Evolutionary conservation across 2,113 vertebrate species (phyloP).

Genomic region (Pelusios castaneus): DNA sequence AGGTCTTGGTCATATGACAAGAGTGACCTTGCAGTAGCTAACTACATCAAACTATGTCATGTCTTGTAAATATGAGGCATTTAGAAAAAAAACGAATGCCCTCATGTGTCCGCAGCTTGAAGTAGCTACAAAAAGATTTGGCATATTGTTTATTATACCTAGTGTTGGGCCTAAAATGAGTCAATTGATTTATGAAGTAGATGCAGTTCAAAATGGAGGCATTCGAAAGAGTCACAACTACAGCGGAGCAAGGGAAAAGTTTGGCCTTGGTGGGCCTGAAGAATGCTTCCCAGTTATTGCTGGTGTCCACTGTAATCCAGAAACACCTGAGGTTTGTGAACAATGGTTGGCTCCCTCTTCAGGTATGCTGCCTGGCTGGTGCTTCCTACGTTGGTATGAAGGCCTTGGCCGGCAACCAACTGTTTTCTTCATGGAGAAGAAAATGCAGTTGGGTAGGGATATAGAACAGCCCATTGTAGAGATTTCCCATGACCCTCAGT

Average conservation of each 20-base stretch:
- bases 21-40: neutral
- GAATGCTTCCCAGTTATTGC: neutral
- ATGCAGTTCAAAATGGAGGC: neutral
- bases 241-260: fast-evolving
- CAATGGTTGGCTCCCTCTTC: fast-evolving
- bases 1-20: too few species aligned
- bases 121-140: neutral
- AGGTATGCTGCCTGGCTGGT: fast-evolving
- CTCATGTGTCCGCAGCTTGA: neutral
- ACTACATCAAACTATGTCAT: neutral
- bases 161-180: fast-evolving
- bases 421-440: neutral
- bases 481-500: too few species aligned
- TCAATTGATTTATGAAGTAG: neutral
- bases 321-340: neutral
- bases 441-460: neutral
- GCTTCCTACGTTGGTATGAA: neutral
- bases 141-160: neutral
- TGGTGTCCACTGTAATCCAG: neutral
- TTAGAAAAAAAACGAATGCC: neutral
- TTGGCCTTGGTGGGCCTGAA: fast-evolving
- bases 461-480: neutral
- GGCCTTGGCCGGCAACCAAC: neutral
- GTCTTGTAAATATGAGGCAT: fast-evolving
- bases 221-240: fast-evolving